Evolutionary conservation across 2,113 vertebrate genomes (phyloP).

Genomic region (Ovibos moschatus): DNA sequence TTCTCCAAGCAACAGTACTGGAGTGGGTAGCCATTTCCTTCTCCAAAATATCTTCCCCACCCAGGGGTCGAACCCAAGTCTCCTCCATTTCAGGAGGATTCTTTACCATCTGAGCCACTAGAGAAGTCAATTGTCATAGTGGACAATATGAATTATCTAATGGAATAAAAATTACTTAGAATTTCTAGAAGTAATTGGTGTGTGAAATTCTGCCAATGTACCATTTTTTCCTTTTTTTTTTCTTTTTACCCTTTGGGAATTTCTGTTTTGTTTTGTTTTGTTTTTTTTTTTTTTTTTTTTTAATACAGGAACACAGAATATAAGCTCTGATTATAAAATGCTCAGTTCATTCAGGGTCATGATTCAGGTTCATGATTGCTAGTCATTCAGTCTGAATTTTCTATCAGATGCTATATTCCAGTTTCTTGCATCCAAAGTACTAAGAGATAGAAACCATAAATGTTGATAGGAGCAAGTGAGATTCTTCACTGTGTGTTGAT

Average conservation of each 20-base stretch:
- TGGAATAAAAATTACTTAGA: not conserved
- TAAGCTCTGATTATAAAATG: not conserved
- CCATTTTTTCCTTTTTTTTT: not conserved
- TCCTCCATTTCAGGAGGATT: not conserved
- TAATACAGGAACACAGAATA: not conserved
- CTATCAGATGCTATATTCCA: not conserved
- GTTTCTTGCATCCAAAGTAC: not conserved
- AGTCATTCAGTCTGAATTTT: not conserved
- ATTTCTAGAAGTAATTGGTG: not conserved
- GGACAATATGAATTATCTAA: not conserved
- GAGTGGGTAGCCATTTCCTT: not conserved
- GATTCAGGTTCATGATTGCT: not conserved
- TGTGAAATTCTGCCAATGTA: not conserved
- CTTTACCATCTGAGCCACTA: not conserved
- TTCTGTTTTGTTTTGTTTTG: not conserved
- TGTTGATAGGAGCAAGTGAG: not conserved
- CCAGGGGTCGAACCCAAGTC: not conserved
- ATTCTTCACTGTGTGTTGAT: not conserved
- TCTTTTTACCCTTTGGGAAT: not conserved
- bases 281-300: too few species aligned
- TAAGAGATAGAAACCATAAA: not conserved
- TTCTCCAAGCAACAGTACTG: not conserved
- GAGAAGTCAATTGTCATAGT: not conserved
- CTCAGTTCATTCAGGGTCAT: not conserved
- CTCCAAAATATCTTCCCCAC: not conserved